Base-by-base conservation (phyloP, 2,113 vertebrate genomes). In the Ctenodactylus gundi region DNA sequence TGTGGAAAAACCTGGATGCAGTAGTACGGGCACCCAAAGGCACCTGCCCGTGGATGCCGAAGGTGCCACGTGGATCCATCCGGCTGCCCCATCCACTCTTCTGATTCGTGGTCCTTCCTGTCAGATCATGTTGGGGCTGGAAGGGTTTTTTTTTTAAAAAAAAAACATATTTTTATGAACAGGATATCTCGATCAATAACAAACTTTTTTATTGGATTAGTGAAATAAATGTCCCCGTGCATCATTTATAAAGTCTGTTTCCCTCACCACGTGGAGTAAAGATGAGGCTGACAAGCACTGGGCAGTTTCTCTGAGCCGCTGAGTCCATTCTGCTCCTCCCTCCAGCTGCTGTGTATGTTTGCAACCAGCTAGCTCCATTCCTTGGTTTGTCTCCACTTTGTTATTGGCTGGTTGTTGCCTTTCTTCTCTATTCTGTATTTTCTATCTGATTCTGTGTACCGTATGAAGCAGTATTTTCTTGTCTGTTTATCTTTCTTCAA, bases 111-210 rank as follows among this genome's bases (percentile, higher is more conserved):
- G 58, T 64, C 14, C 27, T 60, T 90, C 72, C 91, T 53, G 53
- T 70, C 96, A 65, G 96, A 93, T 93, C 18, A n/a, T 4, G 88
- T 64, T 77, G 51, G 85, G 60, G 34, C 39, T 1, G 1, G 82
- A 49, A 73, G 90, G 58, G 85, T n/a, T 84, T 65, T 96, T 92
- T 94, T 94, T 87, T 58, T 93, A 93, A 94, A 93, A 96, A 95
- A 83, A 58, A 77, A 95, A 95, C 94, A 94, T 11, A 60, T 94
- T 98, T 98, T 97, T 85, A 95, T 89, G 75, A 97, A 95, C 95
- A 62, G 95, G 96, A 96, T 96, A 97, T 94, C 96, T 97, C 97
- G 97, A 98, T 98, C 97, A 97, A 97, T 96, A 96, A 93, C 96
- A 83, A 73, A 92, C 94, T 94, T 94, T 96, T 97, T 97, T 97